phyloP scores from a whole-genome alignment of 1,140 invertebrate species.

The Drosophila saltans region DNA sequence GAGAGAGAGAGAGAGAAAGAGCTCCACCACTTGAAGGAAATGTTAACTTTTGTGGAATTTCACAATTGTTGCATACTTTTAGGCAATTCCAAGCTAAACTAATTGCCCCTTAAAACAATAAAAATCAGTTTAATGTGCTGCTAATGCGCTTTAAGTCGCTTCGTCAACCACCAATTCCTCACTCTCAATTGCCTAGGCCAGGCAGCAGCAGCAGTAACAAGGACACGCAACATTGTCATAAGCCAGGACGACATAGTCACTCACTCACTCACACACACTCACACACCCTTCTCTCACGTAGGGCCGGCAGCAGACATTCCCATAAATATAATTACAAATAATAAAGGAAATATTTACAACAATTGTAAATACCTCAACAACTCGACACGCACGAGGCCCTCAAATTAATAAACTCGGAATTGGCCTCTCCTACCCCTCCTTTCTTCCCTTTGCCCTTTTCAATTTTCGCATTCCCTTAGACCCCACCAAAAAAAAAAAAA shows the following conservation, averaged over 20 bases:
- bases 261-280: background rate
- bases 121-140: slow-evolving; percentile 69
- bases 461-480: slow-evolving; percentile 8
- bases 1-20: slow-evolving; percentile 21
- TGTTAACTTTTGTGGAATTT: slow-evolving; percentile 25
- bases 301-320: slow-evolving; percentile 33
- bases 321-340: slow-evolving; percentile 80
- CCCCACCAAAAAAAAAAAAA: background rate
- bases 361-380: slow-evolving; percentile 74
- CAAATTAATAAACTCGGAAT: slow-evolving; percentile 78
- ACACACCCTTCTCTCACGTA: background rate
- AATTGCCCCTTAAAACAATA: slow-evolving; percentile 49
- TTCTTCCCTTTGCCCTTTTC: background rate
- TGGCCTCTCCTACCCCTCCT: slow-evolving; percentile 27
- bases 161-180: slow-evolving; percentile 35
- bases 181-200: too few species aligned
- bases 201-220: slow-evolving; percentile 3
- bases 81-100: slow-evolving; percentile 44
- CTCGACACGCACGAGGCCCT: slow-evolving; percentile 66
- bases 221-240: slow-evolving; percentile 66
- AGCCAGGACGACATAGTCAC: background rate
- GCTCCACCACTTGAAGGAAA: slow-evolving; percentile 6
- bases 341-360: slow-evolving; percentile 80
- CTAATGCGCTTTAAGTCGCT: slow-evolving; percentile 59
- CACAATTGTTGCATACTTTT: slow-evolving; percentile 56